Conservation (phyloP, 2,888 invertebrate genomes). For the Parnassius orleans region DNA sequence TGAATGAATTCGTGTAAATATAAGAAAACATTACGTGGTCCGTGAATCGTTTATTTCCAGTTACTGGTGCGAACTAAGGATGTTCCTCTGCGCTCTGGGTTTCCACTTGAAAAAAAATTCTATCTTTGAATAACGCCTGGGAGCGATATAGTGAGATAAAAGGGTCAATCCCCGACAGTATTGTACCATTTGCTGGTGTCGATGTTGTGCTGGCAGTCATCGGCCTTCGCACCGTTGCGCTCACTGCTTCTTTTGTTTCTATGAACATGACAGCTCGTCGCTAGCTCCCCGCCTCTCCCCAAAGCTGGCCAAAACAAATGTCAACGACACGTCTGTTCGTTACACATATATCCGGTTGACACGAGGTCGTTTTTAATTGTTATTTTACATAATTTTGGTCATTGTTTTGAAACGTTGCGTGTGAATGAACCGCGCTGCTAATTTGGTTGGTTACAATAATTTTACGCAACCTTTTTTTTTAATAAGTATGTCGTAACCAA, state of each 20-base stretch:
- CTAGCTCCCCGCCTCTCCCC: slow-evolving; percentile 30
- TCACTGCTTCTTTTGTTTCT: slow-evolving; percentile 72
- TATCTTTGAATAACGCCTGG: no score
- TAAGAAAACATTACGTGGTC: no score
- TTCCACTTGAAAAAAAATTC: no score
- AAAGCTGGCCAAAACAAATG: slow-evolving; percentile 42
- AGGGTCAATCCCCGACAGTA: slow-evolving; percentile 67
- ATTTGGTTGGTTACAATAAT: slow-evolving; percentile 15
- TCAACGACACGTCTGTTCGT: slow-evolving; percentile 58
- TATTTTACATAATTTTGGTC: slow-evolving; percentile 68
- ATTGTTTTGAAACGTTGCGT: slow-evolving; percentile 62
- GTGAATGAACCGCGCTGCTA: slow-evolving; percentile 56
- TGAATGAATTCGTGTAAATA: no score
- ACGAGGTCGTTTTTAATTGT: slow-evolving; percentile 71
- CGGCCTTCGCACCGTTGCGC: slow-evolving; percentile 75
- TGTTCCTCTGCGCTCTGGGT: no score
- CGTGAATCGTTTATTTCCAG: no score
- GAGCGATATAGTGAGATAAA: not conserved
- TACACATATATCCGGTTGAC: slow-evolving; percentile 58
- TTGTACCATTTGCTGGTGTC: slow-evolving; percentile 39
- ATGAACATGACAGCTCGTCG: slow-evolving; percentile 33
- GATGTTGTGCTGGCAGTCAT: slow-evolving; percentile 44
- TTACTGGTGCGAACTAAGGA: no score
- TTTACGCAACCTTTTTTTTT: slow-evolving; percentile 18
- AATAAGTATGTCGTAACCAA: not conserved